Base-by-base conservation (phyloP, 2,113 vertebrate genomes). In the Piaya cayana region DNA sequence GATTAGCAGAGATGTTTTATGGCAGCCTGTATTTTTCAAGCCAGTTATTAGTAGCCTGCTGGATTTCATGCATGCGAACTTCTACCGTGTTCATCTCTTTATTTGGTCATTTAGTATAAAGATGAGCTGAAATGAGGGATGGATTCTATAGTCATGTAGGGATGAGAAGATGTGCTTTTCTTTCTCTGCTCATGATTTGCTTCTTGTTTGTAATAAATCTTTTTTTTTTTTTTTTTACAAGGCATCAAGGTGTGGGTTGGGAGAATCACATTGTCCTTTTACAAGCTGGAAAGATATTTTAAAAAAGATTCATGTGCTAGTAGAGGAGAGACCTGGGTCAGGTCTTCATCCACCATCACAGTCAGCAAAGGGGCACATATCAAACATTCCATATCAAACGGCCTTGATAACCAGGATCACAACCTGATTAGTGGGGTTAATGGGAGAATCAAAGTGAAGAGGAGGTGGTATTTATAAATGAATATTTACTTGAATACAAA, bases 11-110 rank as follows among this genome's bases (percentile, higher is more conserved):
- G 3, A 52, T 71, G 32, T 25, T 2, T 82, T 6, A 4, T 0
- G 5, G 5, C 17, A 50, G 30, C n/a, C 32, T 0, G 0, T 9
- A 7, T 53, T 60, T 82, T 60, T 45, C 10, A 29, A 53, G 30
- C 42, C 72, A 62, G 18, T 25, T 43, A 0, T 60, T 67, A 74
- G 55, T 45, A 72, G 62, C 47, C 34, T 50, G 37, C 29, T 67
- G 4, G 26, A 76, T 75, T 76, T 29, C 47, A 8, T 6, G 30
- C 27, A 43, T 30, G 36, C 39, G 43, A 29, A 15, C 27, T 71
- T 68, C 18, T 37, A 2, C 39, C 0, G 0, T 8, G 45, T 50
- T 36, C 39, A 21, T 84, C 3, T 18, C 67, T 78, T 67, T 10
- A 22, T 68, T 47, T 89, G 37, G 14, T 77, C 15, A 22, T 75